Conservation (phyloP, 2,797 vertebrate species). For the Platyrinchus mystaceus region DNA sequence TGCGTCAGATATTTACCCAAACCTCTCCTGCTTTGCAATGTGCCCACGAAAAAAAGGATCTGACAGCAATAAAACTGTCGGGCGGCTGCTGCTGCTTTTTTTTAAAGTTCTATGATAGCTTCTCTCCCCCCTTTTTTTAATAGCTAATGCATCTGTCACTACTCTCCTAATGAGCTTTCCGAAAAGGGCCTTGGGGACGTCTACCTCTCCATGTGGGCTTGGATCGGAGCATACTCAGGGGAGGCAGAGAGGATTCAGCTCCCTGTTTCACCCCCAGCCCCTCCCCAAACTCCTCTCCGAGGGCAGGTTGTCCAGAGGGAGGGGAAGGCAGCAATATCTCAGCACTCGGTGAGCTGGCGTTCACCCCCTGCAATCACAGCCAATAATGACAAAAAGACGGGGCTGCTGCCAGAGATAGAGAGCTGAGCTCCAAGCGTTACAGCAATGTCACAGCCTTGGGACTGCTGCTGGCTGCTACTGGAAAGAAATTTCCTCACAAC, state of each 20-base stretch:
- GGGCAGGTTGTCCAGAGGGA: conserved; percentile 60
- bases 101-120: conserved; percentile 52
- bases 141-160: conserved; percentile 65
- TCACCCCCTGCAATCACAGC: conserved; percentile 58
- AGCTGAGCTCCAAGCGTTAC: conserved; percentile 56
- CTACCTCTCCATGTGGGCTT: conserved; percentile 50
- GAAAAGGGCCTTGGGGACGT: conserved; percentile 53
- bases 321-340: conserved; percentile 53
- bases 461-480: conserved; percentile 62
- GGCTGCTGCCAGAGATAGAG: conserved; percentile 66
- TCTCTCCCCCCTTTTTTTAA: conserved; percentile 11
- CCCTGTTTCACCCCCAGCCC: not conserved
- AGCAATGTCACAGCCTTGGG: conserved; percentile 64
- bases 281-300: conserved; percentile 5
- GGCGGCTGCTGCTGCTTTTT: conserved; percentile 48
- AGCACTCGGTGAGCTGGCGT: conserved; percentile 57
- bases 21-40: conserved; percentile 50
- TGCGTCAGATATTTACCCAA: conserved; percentile 38
- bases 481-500: conserved; percentile 62
- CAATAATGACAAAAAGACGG: conserved; percentile 62
- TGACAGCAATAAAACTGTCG: conserved; percentile 36
- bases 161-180: conserved; percentile 69
- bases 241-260: not conserved
- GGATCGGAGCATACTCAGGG: not conserved
- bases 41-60: conserved; percentile 39